These are phyloP conservation scores for Gonocerus acuteangulatus DNA, from an alignment of 2,888 invertebrate species.

Conservation along the genomic window DNA sequence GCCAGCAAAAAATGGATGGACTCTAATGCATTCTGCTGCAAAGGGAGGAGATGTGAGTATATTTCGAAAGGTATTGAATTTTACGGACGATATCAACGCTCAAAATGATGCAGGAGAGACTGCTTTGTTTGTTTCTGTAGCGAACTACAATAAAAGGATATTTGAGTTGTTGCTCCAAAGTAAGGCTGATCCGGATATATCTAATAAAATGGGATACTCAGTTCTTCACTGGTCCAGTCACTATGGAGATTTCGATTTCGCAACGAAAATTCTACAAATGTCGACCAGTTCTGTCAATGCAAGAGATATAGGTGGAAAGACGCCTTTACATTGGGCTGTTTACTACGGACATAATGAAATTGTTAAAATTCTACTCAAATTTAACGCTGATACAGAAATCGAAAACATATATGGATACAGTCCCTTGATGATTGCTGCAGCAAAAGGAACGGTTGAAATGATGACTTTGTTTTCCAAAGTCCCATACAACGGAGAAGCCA, in stretches of 20 bases:
- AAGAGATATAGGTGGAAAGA: neutral
- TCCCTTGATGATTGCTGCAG: neutral
- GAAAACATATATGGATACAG: slow-evolving; percentile 1
- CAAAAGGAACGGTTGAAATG: neutral
- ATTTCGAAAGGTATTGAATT: neutral
- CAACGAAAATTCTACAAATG: neutral
- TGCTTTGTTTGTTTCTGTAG: neutral
- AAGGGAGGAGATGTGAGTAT: neutral
- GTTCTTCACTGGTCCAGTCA: neutral
- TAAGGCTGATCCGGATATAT: neutral
- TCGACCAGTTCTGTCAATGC: neutral
- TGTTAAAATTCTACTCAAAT: neutral
- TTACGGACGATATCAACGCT: neutral
- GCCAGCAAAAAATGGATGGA: neutral
- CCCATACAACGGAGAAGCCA: neutral
- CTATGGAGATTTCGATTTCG: neutral
- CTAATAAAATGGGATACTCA: neutral
- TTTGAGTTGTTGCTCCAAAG: neutral
- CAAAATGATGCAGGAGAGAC: neutral
- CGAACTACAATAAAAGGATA: neutral
- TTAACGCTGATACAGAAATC: neutral
- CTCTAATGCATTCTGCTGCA: neutral
- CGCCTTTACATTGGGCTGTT: neutral
- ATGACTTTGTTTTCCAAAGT: neutral
- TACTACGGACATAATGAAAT: neutral